Base-by-base conservation (phyloP, 2,797 vertebrate species). In the Spea hammondii region DNA sequence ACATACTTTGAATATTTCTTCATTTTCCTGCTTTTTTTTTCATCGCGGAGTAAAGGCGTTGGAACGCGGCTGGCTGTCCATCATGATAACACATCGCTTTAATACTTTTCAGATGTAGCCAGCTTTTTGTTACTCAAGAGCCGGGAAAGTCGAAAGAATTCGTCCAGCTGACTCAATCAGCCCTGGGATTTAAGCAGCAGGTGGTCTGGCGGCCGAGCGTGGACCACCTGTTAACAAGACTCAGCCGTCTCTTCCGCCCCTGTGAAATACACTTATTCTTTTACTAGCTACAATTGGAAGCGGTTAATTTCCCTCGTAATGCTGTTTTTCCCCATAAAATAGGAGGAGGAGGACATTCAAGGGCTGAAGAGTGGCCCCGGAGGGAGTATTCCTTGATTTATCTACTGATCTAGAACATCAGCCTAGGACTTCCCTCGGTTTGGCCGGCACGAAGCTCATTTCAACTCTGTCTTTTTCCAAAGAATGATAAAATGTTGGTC, bases 371-470 rank as follows among this genome's bases (percentile, higher is more conserved):
- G 8, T 53, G 53, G 67, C 10, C 4, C 5, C 8, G 13, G 13
- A 8, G 67, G 49, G 67, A 53, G 5, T 53, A 53, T 8, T 32
- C n/a, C n/a, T n/a, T 51, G 67, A 69, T 69, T 69, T 69, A 69
- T 69, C 13, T 3, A 6, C 13, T 44, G 32, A 32, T 32, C 32
- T 32, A 32, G 32, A 32, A 32, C 32, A 32, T 32, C 47, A 3
- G 11, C n/a, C 55, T 0, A 13, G n/a, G 59, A n/a, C 32, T 62
- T 62, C 14, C 4, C n/a, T 62, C 12, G 59, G 4, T 44, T 65
- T 45, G 64, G 47, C 65, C 51, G 13, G 5, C 67, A 50, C 47
- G 13, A 53, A 50, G 67, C n/a, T 69, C 4, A 32, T 69, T 69
- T 32, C 6, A 49, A 7, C 50, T 69, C 49, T 45, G 8, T 67